phyloP scores from a whole-genome alignment of 2,797 vertebrate genomes.

The Parotocinclus haroldoi region DNA sequence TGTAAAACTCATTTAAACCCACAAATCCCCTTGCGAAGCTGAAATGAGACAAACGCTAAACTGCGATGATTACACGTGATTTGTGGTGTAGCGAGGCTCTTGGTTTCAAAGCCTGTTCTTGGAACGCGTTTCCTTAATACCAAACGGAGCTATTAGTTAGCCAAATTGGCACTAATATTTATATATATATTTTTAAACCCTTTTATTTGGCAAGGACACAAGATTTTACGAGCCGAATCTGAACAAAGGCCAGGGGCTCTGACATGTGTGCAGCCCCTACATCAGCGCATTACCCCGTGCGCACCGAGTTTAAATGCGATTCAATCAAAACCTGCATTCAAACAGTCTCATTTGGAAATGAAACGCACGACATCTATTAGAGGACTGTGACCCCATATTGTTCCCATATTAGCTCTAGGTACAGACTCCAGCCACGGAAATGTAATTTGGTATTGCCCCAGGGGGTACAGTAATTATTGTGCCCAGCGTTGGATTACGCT shows the following conservation, averaged over 20 bases:
- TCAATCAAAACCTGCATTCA: slow-evolving; percentile 61
- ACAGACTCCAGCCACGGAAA: slow-evolving; percentile 53
- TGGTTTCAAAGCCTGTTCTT: not conserved
- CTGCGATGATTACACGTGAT: not conserved
- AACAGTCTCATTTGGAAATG: slow-evolving; percentile 54
- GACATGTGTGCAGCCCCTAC: slow-evolving; percentile 57
- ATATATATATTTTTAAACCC: not conserved
- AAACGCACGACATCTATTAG: slow-evolving; percentile 66
- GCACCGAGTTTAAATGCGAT: slow-evolving; percentile 62
- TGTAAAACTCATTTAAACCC: not conserved
- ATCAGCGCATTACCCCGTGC: slow-evolving; percentile 67
- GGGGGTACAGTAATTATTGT: slow-evolving; percentile 46
- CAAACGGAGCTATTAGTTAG: slow-evolving; percentile 2
- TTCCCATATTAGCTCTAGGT: slow-evolving; percentile 63
- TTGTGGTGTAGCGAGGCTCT: slow-evolving; percentile 1
- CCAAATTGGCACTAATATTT: not conserved
- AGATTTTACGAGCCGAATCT: slow-evolving; percentile 38
- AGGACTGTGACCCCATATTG: slow-evolving; percentile 59
- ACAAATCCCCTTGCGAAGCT: not conserved
- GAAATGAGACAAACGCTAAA: slow-evolving; percentile 12
- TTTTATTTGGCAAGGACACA: not conserved
- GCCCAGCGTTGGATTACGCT: slow-evolving; percentile 56
- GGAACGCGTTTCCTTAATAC: not conserved
- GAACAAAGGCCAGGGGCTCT: slow-evolving; percentile 54
- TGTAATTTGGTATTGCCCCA: slow-evolving; percentile 55